phyloP scores from a whole-genome alignment of 2,888 invertebrate genomes.

The Heteromurus nitidus region DNA sequence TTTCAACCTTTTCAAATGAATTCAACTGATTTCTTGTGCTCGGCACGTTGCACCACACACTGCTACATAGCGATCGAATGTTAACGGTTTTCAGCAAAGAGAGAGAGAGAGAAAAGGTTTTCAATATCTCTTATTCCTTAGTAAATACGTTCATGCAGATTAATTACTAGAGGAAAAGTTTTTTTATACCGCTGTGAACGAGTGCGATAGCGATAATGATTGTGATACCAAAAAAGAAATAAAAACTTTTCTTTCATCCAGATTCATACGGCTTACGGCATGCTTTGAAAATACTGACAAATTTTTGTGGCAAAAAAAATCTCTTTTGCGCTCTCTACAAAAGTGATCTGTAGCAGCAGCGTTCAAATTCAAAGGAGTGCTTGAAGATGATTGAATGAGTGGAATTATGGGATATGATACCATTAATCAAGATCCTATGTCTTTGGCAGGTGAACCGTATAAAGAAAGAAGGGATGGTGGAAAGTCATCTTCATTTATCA shows the following conservation, averaged over 20 bases:
- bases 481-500: conserved; percentile 42
- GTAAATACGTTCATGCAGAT: too few species aligned
- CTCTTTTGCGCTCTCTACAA: not conserved
- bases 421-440: conserved; percentile 51
- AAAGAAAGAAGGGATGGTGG: not conserved
- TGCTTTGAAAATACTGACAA: not conserved
- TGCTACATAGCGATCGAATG: too few species aligned
- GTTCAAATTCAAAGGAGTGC: too few species aligned
- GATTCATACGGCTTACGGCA: not conserved
- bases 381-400: conserved; percentile 28
- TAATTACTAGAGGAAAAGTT: too few species aligned
- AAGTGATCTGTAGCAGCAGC: not conserved
- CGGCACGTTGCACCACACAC: too few species aligned
- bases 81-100: too few species aligned
- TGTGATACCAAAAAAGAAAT: not conserved
- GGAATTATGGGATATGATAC: conserved; percentile 29
- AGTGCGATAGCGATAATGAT: not conserved
- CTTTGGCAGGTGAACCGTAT: conserved; percentile 24
- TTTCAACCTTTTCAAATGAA: conserved; percentile 27
- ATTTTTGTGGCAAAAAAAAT: conserved; percentile 5
- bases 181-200: too few species aligned
- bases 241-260: conserved; percentile 13
- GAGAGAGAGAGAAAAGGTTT: too few species aligned
- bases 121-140: too few species aligned
- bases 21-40: conserved; percentile 9